Evolutionary conservation across 2,888 invertebrate genomes (phyloP).

Genomic region (Diplazon laetatorius): DNA sequence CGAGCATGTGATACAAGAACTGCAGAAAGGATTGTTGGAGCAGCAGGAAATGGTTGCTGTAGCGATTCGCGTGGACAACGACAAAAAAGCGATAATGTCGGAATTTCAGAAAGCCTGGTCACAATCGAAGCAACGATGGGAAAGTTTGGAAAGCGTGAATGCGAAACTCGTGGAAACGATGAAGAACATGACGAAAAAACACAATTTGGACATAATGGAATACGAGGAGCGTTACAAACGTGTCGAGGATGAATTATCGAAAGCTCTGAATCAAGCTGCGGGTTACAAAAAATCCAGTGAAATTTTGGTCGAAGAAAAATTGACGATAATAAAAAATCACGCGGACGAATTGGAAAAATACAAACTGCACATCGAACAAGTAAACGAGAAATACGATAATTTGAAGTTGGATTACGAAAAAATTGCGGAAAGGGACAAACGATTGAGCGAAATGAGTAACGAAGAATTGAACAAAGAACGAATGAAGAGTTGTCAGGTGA

Average conservation of each 20-base stretch:
- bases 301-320: constrained; percentile 76
- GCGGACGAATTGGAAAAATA: constrained; percentile 79
- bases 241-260: constrained; percentile 89
- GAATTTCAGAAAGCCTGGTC: constrained; percentile 87
- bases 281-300: constrained; percentile 81
- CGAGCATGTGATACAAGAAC: constrained; percentile 89
- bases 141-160: constrained; percentile 80
- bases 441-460: constrained; percentile 74
- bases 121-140: constrained; percentile 82
- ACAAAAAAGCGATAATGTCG: constrained; percentile 88
- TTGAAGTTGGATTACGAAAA: constrained; percentile 75
- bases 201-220: constrained; percentile 83
- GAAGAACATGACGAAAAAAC: constrained; percentile 83
- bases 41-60: constrained; percentile 92
- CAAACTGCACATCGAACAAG: constrained; percentile 77
- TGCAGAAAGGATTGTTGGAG: constrained; percentile 89
- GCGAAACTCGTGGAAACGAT: constrained; percentile 80
- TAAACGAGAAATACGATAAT: constrained; percentile 76
- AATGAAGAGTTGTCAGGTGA: constrained; percentile 75
- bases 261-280: constrained; percentile 86
- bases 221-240: constrained; percentile 85
- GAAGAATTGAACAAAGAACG: constrained; percentile 79
- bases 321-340: constrained; percentile 76
- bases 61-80: constrained; percentile 89
- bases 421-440: constrained; percentile 73